A percentile compares a stretch with the other conserved stretches of the same genome.
Conservation (phyloP, 2,888 invertebrate genomes). For the Polydrusus tereticollis region DNA sequence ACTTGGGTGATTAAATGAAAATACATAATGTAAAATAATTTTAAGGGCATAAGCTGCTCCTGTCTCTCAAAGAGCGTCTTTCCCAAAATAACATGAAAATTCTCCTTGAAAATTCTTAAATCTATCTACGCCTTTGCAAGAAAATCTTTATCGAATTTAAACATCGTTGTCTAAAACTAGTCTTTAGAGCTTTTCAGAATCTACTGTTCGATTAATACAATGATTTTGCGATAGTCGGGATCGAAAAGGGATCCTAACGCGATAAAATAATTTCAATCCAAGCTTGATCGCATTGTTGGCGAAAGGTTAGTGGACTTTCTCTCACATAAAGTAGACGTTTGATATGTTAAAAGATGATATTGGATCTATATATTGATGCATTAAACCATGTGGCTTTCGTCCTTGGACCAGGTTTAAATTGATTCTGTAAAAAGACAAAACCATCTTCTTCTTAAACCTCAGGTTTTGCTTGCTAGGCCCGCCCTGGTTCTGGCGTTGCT, state of each 20-base stretch:
- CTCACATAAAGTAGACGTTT: conserved; percentile 5
- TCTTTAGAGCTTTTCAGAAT: conserved; percentile 17
- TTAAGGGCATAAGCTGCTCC: too few species aligned
- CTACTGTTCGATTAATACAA: conserved; percentile 35
- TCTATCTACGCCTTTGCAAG: not conserved
- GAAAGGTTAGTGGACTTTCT: not conserved
- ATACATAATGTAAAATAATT: too few species aligned
- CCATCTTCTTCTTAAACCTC: too few species aligned
- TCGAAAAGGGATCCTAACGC: conserved; percentile 7
- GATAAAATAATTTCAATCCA: conserved; percentile 26
- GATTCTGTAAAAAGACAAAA: too few species aligned
- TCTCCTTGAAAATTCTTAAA: not conserved
- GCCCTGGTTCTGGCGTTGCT: too few species aligned
- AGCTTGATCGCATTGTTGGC: conserved; percentile 15
- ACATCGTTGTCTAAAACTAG: conserved; percentile 8
- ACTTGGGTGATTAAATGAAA: too few species aligned
- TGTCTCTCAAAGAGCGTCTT: too few species aligned
- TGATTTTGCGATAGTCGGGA: conserved; percentile 21
- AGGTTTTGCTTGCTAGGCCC: too few species aligned
- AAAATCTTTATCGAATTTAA: conserved; percentile 16
- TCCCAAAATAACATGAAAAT: too few species aligned
- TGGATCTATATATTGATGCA: too few species aligned
- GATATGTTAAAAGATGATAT: not conserved
- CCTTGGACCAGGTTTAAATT: too few species aligned
- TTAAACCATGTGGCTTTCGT: too few species aligned